These are phyloP conservation scores for Agrypnia vestita DNA, from an alignment of 1,140 invertebrate species.

Conservation along the genomic window DNA sequence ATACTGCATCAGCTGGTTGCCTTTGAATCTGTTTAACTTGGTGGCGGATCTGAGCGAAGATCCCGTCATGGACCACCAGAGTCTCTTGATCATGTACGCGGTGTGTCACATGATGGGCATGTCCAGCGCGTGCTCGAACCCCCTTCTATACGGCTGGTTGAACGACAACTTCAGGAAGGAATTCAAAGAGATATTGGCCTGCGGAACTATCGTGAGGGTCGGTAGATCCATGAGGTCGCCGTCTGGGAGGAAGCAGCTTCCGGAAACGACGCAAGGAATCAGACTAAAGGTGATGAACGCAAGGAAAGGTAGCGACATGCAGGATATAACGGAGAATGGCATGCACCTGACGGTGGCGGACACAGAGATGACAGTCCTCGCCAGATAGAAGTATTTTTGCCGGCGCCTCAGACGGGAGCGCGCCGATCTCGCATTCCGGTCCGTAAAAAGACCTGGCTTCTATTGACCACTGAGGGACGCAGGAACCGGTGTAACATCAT, in stretches of 20 bases:
- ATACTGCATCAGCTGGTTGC: slow-evolving; percentile 91
- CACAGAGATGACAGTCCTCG: slow-evolving; percentile 53
- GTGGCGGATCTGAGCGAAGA: slow-evolving; percentile 81
- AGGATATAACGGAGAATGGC: slow-evolving; percentile 51
- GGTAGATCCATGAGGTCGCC: slow-evolving; percentile 70
- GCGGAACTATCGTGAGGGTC: slow-evolving; percentile 66
- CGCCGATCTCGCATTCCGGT: slow-evolving; percentile 44
- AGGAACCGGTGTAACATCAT: too few relatives aligned
- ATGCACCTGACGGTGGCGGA: slow-evolving; percentile 46
- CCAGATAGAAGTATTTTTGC: slow-evolving; percentile 55
- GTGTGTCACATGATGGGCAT: slow-evolving; percentile 88
- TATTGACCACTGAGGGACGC: slow-evolving; percentile 11
- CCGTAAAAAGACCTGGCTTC: slow-evolving; percentile 36
- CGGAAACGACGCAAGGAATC: slow-evolving; percentile 75
- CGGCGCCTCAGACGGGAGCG: slow-evolving; percentile 50
- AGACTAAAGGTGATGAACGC: slow-evolving; percentile 75
- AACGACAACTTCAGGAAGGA: slow-evolving; percentile 99
- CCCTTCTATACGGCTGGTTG: slow-evolving; percentile 97
- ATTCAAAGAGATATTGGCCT: slow-evolving; percentile 89
- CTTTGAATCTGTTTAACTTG: slow-evolving; percentile 88
- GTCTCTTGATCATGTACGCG: slow-evolving; percentile 79
- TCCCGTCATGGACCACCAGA: slow-evolving; percentile 72
- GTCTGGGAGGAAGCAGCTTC: slow-evolving; percentile 73
- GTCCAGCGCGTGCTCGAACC: slow-evolving; percentile 89
- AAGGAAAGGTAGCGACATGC: slow-evolving; percentile 49